Base-by-base conservation (phyloP, 2,113 vertebrate genomes). In the Gallinago media region DNA sequence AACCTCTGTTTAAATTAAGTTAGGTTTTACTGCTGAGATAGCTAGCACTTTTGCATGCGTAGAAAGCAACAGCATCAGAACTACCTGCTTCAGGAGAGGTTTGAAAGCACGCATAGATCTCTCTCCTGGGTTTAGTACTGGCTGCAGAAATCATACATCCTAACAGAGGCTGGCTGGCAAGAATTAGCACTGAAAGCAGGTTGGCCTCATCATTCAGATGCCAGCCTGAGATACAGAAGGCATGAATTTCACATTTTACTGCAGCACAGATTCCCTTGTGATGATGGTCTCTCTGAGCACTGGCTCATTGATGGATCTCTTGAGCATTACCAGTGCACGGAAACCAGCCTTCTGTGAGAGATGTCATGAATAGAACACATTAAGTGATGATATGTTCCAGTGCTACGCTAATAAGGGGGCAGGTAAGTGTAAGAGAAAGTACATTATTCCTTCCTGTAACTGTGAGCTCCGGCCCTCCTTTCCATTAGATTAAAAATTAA, bases 31-130 rank as follows among this genome's bases (percentile, higher is more conserved):
- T 17, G 11, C 70, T 65, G 26, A 71, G 67, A 76, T 8, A 70
- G 47, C 27, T 25, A 85, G 54, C 62, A 62, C 40, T 74, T 19
- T 25, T 58, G 32, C 40, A 66, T 15, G 29, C 0, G 0, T 17
- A 74, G 49, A 92, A 96, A 89, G 83, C 59, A 94, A 52, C 4
- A 74, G 42, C 50, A 90, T 50, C 77, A 95, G 50, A 94, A 47
- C 61, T n/a, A 52, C 52, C 49, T 55, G 42, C 61, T 81, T 73
- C 66, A 83, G 34, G 32, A 91, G n/a, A 92, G 31, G 31, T 36
- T 27, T 85, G 79, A 92, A 85, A 86, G 36, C 56, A 94, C 62
- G 66, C 27, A 90, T 22, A 84, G 68, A 56, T 38, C 38, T 63
- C 65, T 74, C 56, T 59, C 85, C 40, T 22, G 58, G 47, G 72